Conservation (phyloP, 2,113 vertebrate genomes). For the Pelusios castaneus region DNA sequence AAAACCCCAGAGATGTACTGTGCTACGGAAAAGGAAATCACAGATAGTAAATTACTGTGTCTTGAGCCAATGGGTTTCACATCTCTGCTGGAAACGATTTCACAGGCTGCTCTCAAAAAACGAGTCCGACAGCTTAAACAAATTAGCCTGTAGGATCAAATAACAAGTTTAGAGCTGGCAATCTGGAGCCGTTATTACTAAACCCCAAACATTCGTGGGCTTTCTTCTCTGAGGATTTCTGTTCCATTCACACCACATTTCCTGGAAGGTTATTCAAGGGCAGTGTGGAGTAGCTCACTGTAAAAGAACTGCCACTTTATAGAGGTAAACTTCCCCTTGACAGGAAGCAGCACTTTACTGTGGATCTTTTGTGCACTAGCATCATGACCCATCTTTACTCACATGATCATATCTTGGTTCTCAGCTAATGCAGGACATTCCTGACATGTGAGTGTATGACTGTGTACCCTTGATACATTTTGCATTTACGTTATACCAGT, state of each 20-base stretch:
- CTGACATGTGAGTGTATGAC: background rate
- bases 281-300: background rate
- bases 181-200: background rate
- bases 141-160: background rate
- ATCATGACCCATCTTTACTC: background rate
- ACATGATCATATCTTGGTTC: background rate
- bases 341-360: background rate
- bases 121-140: background rate
- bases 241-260: rapidly evolving
- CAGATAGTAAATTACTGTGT: background rate
- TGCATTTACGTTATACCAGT: background rate
- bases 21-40: background rate
- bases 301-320: background rate
- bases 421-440: background rate
- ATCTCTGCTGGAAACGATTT: background rate
- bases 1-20: background rate
- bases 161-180: background rate
- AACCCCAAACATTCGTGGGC: background rate
- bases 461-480: background rate
- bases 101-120: background rate
- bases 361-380: background rate
- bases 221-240: background rate
- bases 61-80: background rate
- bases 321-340: background rate
- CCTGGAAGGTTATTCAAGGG: background rate